Conservation (phyloP, 2,888 invertebrate genomes). For the Meganola albula region DNA sequence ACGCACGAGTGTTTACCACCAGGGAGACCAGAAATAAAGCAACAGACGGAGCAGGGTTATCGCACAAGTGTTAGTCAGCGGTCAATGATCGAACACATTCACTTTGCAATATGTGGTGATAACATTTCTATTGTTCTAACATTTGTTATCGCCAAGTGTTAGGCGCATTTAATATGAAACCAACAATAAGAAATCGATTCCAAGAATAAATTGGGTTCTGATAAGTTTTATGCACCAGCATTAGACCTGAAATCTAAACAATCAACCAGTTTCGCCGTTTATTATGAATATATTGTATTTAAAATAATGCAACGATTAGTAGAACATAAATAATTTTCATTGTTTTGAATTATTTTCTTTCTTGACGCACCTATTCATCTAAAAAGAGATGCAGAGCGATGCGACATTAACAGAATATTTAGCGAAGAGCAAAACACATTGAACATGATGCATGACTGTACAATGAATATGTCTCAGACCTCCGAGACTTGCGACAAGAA, state of each 20-base stretch:
- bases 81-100: slow-evolving; percentile 56
- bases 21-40: slow-evolving; percentile 67
- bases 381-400: slow-evolving; percentile 5
- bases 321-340: too few species aligned
- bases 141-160: slow-evolving; percentile 39
- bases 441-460: slow-evolving; percentile 30
- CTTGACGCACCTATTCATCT: too few species aligned
- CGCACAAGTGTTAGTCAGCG: slow-evolving; percentile 51
- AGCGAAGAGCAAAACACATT: slow-evolving; percentile 26
- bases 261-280: too few species aligned
- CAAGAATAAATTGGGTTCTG: slow-evolving; percentile 25
- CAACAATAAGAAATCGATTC: slow-evolving; percentile 27
- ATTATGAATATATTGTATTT: too few species aligned
- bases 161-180: slow-evolving; percentile 31
- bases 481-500: slow-evolving; percentile 35
- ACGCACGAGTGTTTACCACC: slow-evolving; percentile 71
- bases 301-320: too few species aligned
- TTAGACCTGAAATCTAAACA: slow-evolving; percentile 8
- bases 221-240: slow-evolving; percentile 22
- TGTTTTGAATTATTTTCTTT: too few species aligned
- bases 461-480: slow-evolving; percentile 35
- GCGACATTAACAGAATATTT: slow-evolving; percentile 23
- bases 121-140: slow-evolving; percentile 53
- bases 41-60: slow-evolving; percentile 55
- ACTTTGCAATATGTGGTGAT: slow-evolving; percentile 47